Evolutionary conservation across 2,797 vertebrate genomes (phyloP).

Genomic region (Anguilla megastoma): DNA sequence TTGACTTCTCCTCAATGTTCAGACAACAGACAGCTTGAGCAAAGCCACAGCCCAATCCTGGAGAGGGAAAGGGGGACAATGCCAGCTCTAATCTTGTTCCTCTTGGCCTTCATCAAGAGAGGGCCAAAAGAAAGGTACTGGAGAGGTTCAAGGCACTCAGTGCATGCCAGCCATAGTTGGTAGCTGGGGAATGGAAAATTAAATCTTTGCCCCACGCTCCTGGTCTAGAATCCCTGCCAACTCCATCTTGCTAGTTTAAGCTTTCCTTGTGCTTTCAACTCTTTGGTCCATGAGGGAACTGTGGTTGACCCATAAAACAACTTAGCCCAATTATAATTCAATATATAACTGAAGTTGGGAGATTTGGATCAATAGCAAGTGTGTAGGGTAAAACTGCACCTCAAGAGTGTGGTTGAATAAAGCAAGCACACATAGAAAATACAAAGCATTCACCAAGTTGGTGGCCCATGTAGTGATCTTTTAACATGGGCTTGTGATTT

Average conservation of each 20-base stretch:
- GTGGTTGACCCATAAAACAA: not conserved
- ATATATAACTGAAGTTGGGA: not conserved
- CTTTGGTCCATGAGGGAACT: not conserved
- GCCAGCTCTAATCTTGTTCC: slow-evolving; percentile 1
- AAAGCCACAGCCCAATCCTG: not conserved
- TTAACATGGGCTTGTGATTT: not conserved
- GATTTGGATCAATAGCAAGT: not conserved
- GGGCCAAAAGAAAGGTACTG: not conserved
- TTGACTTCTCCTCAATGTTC: not conserved
- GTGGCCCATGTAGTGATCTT: not conserved
- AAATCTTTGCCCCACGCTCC: not conserved
- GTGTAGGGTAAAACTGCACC: not conserved
- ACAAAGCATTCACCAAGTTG: not conserved
- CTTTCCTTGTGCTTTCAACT: not conserved
- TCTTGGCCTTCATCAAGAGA: slow-evolving; percentile 6
- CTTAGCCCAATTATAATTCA: not conserved
- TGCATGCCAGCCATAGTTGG: not conserved
- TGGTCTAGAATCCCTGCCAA: not conserved
- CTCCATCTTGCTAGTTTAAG: not conserved
- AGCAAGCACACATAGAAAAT: not conserved
- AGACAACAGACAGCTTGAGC: not conserved
- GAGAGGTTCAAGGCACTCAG: not conserved
- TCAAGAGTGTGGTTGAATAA: not conserved
- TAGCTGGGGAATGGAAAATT: not conserved
- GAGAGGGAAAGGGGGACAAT: not conserved